A percentile compares a stretch with the other conserved stretches of the same genome.
These are phyloP conservation scores for Heteronetta atricapilla DNA, from an alignment of 2,113 vertebrate species.

Conservation along the genomic window DNA sequence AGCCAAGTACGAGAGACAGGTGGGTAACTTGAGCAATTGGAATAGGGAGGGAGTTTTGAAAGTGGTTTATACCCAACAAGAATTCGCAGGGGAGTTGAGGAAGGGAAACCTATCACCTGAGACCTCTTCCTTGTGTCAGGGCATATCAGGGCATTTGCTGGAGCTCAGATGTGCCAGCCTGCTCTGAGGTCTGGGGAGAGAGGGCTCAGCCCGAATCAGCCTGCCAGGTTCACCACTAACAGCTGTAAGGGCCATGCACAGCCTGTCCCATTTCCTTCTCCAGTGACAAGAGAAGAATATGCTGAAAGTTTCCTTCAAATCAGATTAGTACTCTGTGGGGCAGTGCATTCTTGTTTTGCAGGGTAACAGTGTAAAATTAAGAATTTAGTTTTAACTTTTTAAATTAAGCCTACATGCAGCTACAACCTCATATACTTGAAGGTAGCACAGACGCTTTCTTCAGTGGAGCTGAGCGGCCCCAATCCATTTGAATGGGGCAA, in stretches of 20 bases:
- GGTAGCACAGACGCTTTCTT: not conserved
- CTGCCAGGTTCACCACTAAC: not conserved
- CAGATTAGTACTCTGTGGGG: not conserved
- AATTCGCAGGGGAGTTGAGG: not conserved
- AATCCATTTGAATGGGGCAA: fast-evolving
- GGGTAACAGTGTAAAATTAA: not conserved
- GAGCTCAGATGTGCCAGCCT: not conserved
- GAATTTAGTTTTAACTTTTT: not conserved
- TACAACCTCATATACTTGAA: not conserved
- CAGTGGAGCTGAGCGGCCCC: not conserved
- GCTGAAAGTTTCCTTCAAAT: not conserved
- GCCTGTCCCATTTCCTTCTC: not conserved
- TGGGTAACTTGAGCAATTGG: not conserved
- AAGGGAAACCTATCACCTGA: not conserved
- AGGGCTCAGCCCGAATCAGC: not conserved
- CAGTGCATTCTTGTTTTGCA: not conserved
- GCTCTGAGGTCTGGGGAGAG: not conserved
- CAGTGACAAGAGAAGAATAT: not conserved
- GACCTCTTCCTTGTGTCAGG: fast-evolving
- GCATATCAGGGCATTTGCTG: not conserved
- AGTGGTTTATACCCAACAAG: not conserved
- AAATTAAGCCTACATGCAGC: not conserved
- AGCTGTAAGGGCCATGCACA: not conserved
- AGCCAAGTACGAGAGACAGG: not conserved
- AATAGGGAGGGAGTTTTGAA: not conserved